These are phyloP conservation scores for Simalia tracyae DNA, from an alignment of 2,797 vertebrate species.

Conservation along the genomic window DNA sequence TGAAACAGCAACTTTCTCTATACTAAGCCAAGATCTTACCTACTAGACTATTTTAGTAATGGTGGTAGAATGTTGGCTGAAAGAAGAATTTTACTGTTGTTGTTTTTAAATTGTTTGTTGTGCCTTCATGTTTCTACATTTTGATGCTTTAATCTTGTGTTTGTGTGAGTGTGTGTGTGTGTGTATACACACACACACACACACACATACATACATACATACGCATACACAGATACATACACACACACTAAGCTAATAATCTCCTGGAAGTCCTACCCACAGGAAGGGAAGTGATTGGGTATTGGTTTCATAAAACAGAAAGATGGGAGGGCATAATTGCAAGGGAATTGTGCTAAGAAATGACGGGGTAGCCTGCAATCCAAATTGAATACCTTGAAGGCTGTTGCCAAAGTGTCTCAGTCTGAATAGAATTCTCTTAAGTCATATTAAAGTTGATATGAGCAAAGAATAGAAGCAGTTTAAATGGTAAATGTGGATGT, in stretches of 20 bases:
- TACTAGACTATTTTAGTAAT: background rate
- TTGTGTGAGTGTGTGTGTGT: background rate
- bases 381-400: background rate
- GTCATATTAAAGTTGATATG: background rate
- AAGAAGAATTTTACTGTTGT: background rate
- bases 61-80: background rate
- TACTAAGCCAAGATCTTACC: background rate
- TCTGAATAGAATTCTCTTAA: background rate
- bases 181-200: too few relatives aligned
- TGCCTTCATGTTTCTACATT: background rate
- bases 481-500: too few relatives aligned
- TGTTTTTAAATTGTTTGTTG: background rate
- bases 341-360: too few relatives aligned
- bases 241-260: background rate
- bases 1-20: background rate
- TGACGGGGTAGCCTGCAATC: background rate
- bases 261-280: background rate
- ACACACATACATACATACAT: too few relatives aligned
- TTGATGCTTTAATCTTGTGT: background rate
- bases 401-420: background rate
- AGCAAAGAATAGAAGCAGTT: too few relatives aligned
- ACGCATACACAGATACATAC: too few relatives aligned
- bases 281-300: background rate
- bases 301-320: background rate
- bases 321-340: background rate